Evolutionary conservation across 1,140 invertebrate genomes (phyloP).

Genomic region (Ptiloglossa arizonensis): DNA sequence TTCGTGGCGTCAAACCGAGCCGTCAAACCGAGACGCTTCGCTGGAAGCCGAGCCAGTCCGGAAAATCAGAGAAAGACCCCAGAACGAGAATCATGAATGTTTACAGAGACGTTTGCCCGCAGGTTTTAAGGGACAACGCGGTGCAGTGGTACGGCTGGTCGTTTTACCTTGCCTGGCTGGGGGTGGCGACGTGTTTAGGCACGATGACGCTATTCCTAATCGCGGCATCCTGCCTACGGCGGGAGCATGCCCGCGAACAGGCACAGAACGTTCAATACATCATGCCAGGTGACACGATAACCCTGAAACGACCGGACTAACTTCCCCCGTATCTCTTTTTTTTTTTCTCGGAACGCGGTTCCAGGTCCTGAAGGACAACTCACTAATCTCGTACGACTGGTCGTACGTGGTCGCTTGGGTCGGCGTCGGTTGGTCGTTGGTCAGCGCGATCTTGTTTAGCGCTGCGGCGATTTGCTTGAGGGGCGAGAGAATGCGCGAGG

Average conservation of each 20-base stretch:
- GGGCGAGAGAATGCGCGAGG: constrained; percentile 94
- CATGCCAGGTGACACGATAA: constrained; percentile 88
- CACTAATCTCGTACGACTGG: constrained; percentile 95
- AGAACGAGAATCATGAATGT: not conserved
- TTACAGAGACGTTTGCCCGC: constrained; percentile 59
- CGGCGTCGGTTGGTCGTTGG: constrained; percentile 92
- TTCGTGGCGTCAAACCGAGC: no score
- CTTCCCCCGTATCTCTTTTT: constrained; percentile 79
- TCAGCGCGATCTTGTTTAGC: constrained; percentile 95
- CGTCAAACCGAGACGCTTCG: not conserved
- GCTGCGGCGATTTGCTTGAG: constrained; percentile 95
- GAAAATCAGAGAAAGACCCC: not conserved
- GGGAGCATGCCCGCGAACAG: constrained; percentile 86
- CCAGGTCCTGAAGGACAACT: constrained; percentile 93
- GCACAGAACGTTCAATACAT: constrained; percentile 93
- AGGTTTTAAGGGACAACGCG: constrained; percentile 88
- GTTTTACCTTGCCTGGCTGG: constrained; percentile 91
- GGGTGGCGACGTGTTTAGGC: constrained; percentile 88
- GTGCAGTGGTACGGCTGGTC: constrained; percentile 91
- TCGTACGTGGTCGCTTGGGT: constrained; percentile 97
- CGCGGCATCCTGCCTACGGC: constrained; percentile 89
- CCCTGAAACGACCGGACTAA: constrained; percentile 69
- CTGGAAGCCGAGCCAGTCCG: no score
- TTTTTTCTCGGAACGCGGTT: constrained; percentile 78
- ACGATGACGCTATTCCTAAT: constrained; percentile 91